Conservation (phyloP, 2,797 vertebrate genomes). For the Argyrosomus regius region DNA sequence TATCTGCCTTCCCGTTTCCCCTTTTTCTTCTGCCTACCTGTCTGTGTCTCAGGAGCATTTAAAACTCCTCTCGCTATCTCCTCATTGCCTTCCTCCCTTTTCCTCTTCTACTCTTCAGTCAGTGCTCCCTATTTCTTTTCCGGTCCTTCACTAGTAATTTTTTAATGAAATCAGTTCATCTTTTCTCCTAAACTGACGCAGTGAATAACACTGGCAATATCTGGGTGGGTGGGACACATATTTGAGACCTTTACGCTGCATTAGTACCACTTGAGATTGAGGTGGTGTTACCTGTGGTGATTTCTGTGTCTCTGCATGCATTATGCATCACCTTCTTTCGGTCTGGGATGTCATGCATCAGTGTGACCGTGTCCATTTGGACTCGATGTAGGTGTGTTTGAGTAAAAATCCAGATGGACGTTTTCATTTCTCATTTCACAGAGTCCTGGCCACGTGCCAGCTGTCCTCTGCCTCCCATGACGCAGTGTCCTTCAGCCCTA, state of each 20-base stretch:
- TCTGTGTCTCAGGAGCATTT: conserved; percentile 48
- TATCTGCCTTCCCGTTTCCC: conserved; percentile 27
- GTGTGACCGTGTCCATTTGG: conserved; percentile 1
- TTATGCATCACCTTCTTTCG: conserved; percentile 26
- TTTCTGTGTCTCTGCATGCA: conserved; percentile 21
- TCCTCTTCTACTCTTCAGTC: neutral
- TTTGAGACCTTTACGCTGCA: conserved; percentile 2
- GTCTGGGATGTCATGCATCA: conserved; percentile 12
- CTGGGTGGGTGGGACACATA: neutral
- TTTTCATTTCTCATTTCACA: conserved; percentile 58
- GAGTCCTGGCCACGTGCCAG: conserved; percentile 65
- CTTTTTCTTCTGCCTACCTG: conserved; percentile 35
- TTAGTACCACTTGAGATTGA: conserved; percentile 14
- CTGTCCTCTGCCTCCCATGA: conserved; percentile 71
- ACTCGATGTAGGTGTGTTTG: conserved; percentile 29
- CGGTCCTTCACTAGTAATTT: conserved; percentile 23
- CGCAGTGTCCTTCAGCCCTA: conserved; percentile 79
- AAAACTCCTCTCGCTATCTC: conserved; percentile 13
- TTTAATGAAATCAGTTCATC: conserved; percentile 29
- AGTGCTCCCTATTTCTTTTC: conserved; percentile 14
- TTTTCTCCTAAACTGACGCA: neutral
- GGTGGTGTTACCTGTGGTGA: conserved; percentile 14
- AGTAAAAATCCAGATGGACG: conserved; percentile 50
- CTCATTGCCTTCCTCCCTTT: neutral
- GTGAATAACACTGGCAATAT: neutral